Evolutionary conservation across 2,888 invertebrate genomes (phyloP).

Genomic region (Xanthostigma xanthostigma): DNA sequence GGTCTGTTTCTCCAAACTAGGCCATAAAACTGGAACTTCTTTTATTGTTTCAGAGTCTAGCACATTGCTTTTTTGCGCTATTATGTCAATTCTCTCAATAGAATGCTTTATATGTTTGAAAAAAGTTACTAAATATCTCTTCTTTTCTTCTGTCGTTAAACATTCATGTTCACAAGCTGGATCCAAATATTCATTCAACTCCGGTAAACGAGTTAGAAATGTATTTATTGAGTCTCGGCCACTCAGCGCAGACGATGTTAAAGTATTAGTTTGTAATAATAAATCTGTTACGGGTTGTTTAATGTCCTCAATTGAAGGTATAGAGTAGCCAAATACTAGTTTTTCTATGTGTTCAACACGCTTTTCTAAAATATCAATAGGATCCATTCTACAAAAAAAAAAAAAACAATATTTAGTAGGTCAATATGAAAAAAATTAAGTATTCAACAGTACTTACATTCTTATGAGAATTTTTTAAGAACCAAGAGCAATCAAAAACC

Average conservation of each 20-base stretch:
- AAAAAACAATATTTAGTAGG: too few relatives aligned
- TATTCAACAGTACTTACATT: too few relatives aligned
- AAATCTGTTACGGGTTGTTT: slow-evolving; percentile 26
- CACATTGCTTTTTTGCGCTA: slow-evolving; percentile 27
- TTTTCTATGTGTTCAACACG: slow-evolving; percentile 31
- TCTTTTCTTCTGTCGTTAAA: slow-evolving; percentile 29
- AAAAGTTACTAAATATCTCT: slow-evolving; percentile 30
- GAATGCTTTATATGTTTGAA: slow-evolving; percentile 30
- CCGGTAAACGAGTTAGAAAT: slow-evolving; percentile 29
- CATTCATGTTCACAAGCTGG: slow-evolving; percentile 28
- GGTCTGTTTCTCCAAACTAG: slow-evolving; percentile 28
- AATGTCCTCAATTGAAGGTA: slow-evolving; percentile 18
- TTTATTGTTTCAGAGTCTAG: slow-evolving; percentile 28
- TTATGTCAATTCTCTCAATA: slow-evolving; percentile 23
- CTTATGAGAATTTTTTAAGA: too few relatives aligned
- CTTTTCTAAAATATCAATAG: slow-evolving; percentile 28
- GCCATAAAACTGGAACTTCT: slow-evolving; percentile 28
- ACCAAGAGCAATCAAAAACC: too few relatives aligned
- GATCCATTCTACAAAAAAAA: slow-evolving; percentile 7
- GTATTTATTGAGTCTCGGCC: slow-evolving; percentile 32
- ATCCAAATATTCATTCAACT: slow-evolving; percentile 31
- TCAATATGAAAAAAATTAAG: too few relatives aligned
- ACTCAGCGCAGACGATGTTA: slow-evolving; percentile 33
- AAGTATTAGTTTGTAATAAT: slow-evolving; percentile 30
- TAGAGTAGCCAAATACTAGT: slow-evolving; percentile 25